Conservation (phyloP, 1,140 invertebrate genomes). For the Sweltsa coloradensis region DNA sequence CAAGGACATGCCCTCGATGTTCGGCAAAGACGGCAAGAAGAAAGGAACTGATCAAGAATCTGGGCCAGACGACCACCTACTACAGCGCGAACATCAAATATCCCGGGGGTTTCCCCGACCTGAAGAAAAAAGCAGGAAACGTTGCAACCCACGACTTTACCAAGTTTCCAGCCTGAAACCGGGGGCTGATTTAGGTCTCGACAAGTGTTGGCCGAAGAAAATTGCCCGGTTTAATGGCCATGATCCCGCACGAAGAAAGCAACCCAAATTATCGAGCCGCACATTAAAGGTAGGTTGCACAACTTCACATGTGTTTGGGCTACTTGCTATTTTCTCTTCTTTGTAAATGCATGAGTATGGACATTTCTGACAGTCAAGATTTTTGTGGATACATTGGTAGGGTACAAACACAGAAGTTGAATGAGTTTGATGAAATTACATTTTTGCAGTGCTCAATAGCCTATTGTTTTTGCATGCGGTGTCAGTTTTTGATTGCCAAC, state of each 20-base stretch:
- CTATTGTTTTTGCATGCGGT: no score
- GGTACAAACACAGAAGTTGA: no score
- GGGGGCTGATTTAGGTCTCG: constrained; percentile 86
- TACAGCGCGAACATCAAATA: constrained; percentile 83
- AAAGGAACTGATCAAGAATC: constrained; percentile 93
- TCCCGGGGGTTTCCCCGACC: constrained; percentile 93
- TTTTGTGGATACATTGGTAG: no score
- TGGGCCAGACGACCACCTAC: constrained; percentile 73
- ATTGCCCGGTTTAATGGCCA: constrained; percentile 86
- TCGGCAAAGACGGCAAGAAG: constrained; percentile 79
- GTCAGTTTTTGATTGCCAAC: no score
- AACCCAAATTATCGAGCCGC: constrained; percentile 23
- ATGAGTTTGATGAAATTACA: no score
- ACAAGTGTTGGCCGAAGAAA: constrained; percentile 92
- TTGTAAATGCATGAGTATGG: no score
- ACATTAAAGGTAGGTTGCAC: no score
- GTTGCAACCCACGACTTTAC: constrained; percentile 67
- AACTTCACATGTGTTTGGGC: no score
- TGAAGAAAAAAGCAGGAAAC: constrained; percentile 88
- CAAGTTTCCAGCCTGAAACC: constrained; percentile 88
- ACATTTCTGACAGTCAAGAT: no score
- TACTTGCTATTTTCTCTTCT: no score
- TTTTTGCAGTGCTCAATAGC: no score
- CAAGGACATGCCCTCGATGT: constrained; percentile 93
- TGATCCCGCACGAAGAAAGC: constrained; percentile 83